phyloP scores from a whole-genome alignment of 2,888 invertebrate genomes.

The Ecdyonurus torrentis region DNA sequence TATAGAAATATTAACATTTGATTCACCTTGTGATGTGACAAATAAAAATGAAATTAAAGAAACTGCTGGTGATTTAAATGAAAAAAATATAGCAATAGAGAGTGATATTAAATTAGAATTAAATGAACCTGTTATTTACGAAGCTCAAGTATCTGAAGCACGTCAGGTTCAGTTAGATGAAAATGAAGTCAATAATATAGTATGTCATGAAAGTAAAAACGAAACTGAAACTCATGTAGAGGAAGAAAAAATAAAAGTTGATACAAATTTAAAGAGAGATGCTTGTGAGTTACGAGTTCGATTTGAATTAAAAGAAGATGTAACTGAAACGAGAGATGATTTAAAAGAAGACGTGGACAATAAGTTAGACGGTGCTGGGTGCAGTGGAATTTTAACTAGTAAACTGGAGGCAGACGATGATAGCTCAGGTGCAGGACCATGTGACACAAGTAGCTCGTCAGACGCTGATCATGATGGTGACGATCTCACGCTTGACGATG shows the following conservation, averaged over 20 bases:
- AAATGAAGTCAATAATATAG: too few relatives aligned
- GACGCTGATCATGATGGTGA: background rate
- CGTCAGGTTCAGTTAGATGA: background rate
- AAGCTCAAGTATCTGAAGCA: background rate
- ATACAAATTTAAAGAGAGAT: background rate
- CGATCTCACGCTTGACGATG: background rate
- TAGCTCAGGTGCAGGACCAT: background rate
- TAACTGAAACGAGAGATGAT: too few relatives aligned
- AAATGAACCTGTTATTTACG: too few relatives aligned
- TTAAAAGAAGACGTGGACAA: background rate
- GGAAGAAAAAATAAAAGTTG: background rate
- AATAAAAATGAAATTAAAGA: too few relatives aligned
- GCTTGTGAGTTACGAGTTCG: too few relatives aligned
- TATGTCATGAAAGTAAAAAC: too few relatives aligned
- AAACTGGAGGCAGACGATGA: background rate
- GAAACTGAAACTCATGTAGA: background rate
- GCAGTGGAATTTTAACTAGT: too few relatives aligned
- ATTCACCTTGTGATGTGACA: background rate
- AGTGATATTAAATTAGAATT: too few relatives aligned
- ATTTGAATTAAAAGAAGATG: background rate
- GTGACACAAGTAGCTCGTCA: background rate
- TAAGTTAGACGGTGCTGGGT: too few relatives aligned
- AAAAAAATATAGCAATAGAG: background rate
- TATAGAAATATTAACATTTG: background rate
- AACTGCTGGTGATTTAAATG: too few relatives aligned